Evolutionary conservation across 2,888 invertebrate genomes (phyloP), one percentile per base, ranked within the genome.

Genomic region (Strigamia transsilvanica): DNA sequence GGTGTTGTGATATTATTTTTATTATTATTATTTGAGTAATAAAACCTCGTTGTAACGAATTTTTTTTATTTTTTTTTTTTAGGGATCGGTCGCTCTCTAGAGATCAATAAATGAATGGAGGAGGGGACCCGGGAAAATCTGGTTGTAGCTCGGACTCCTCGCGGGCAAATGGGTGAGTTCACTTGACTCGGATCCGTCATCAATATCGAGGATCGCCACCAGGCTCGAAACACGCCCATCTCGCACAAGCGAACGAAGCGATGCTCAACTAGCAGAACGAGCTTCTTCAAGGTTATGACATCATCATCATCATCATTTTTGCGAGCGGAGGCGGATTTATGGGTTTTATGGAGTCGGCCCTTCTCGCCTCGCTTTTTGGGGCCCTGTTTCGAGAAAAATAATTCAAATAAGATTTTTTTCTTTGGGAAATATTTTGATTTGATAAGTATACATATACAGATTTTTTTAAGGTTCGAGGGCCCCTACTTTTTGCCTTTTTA

Each of bases 131-230:
- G 12, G 51, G 3, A 51, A 51, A 51, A 51, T 51, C 51, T 51
- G 51, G 51, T 51, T 51, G 51, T n/a, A 51, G 51, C 51, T 10
- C 51, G 51, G 51, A 15, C 51, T 18, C 38, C 38, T 38, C 10
- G 38, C n/a, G 18, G 51, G 51, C 51, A 15, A 51, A 51, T 13
- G 15, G 18, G 51, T 10, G 51, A 51, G 51, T 51, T 51, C 51
- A 38, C 38, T 38, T 38, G 9, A 51, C 6, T 51, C 51, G 51
- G 51, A 51, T 51, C 51, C 51, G 51, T 51, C 51, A 51, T 51
- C 51, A 51, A 51, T 51, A 51, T 51, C 51, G 51, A 13, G 12
- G 51, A 51, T 51, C n/a, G 51, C 51, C 51, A 51, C 51, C 51
- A 51, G 51, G 51, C 51, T 51, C 18, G 10, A 51, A 51, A 51